These are phyloP conservation scores for Marronus borbonicus DNA, from an alignment of 2,888 invertebrate species.

Conservation along the genomic window DNA sequence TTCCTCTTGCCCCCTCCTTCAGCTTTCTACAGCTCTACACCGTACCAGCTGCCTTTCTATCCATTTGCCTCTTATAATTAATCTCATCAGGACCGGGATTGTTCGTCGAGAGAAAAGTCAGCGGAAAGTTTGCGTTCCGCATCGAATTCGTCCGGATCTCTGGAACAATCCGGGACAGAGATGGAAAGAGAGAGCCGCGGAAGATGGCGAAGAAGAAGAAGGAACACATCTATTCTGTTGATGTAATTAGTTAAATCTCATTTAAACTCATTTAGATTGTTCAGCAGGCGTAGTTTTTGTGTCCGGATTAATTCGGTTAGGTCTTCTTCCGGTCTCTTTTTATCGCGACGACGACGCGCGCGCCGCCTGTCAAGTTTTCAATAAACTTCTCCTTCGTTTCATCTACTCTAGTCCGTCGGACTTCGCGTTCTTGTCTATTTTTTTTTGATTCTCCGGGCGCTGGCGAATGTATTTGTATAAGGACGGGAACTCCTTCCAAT, in stretches of 20 bases:
- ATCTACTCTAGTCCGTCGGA: constrained; percentile 5
- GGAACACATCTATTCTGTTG: constrained; percentile 46
- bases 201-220: neutral
- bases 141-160: constrained; percentile 25
- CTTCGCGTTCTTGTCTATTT: constrained; percentile 4
- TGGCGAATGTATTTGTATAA: neutral
- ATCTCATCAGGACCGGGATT: constrained; percentile 44
- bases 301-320: constrained; percentile 46
- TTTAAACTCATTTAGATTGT: constrained; percentile 48
- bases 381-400: constrained; percentile 28
- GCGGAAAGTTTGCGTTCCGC: constrained; percentile 39
- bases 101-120: constrained; percentile 45
- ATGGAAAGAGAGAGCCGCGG: too few species aligned
- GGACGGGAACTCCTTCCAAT: neutral
- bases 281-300: constrained; percentile 47
- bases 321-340: constrained; percentile 19
- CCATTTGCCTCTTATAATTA: constrained; percentile 47
- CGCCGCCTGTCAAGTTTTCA: constrained; percentile 37
- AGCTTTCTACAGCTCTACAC: neutral
- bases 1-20: neutral
- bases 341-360: neutral
- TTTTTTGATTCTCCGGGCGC: neutral
- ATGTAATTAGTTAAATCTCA: constrained; percentile 48
- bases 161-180: neutral
- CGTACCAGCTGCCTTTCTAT: constrained; percentile 17